Percentiles rank a stretch among this genome's conserved stretches.
phyloP scores from a whole-genome alignment of 2,113 vertebrate species.

The Pseudolaguvia tuberculata region DNA sequence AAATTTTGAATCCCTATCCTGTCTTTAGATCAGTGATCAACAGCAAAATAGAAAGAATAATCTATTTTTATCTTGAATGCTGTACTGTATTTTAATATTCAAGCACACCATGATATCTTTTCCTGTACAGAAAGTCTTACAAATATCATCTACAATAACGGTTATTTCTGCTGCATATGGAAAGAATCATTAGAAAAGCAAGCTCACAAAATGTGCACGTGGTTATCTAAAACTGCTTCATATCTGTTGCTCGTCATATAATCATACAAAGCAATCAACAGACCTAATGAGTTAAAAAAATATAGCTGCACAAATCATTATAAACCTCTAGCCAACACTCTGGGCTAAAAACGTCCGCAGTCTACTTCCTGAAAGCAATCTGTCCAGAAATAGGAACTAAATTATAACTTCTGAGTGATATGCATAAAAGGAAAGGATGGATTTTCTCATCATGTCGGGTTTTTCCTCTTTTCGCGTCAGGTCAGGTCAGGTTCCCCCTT shows the following conservation, averaged over 20 bases:
- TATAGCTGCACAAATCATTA: background rate
- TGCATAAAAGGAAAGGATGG: too few relatives aligned
- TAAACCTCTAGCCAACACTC: background rate
- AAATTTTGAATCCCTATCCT: background rate
- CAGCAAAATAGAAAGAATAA: background rate
- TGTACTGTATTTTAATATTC: background rate
- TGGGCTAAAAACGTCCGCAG: background rate
- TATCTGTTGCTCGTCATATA: background rate
- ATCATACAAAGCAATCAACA: background rate
- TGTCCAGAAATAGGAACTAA: background rate
- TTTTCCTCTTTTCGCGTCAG: too few relatives aligned
- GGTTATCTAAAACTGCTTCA: background rate
- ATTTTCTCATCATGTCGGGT: too few relatives aligned
- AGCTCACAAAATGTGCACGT: background rate
- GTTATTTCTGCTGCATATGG: background rate
- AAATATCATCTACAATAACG: background rate
- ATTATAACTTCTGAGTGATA: too few relatives aligned
- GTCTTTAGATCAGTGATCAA: background rate
- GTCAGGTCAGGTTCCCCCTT: too few relatives aligned
- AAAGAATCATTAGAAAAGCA: background rate
- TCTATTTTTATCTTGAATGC: background rate
- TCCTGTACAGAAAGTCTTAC: background rate
- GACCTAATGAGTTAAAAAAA: background rate
- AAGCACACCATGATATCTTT: background rate
- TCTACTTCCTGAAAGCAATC: background rate